These are phyloP conservation scores for Istiophorus platypterus DNA, from an alignment of 2,113 vertebrate genomes.

Conservation along the genomic window DNA sequence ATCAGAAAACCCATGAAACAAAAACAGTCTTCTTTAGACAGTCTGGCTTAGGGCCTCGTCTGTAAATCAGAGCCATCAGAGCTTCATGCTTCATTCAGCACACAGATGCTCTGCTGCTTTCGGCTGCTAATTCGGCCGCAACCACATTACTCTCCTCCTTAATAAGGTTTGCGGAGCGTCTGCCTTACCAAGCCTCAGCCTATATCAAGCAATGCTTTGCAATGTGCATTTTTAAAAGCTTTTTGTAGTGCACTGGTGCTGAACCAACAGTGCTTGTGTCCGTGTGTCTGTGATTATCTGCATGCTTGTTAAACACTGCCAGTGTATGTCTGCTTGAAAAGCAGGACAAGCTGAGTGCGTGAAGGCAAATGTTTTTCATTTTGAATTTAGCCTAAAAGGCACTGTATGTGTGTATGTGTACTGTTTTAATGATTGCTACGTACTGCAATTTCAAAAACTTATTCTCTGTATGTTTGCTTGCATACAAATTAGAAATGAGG, in stretches of 20 bases:
- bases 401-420: neutral
- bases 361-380: neutral
- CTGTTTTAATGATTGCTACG: neutral
- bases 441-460: neutral
- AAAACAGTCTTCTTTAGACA: slow-evolving; percentile 3
- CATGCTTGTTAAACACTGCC: neutral
- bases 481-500: neutral
- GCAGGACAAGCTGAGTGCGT: neutral
- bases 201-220: neutral
- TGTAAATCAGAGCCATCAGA: slow-evolving; percentile 51
- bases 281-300: neutral
- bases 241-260: neutral
- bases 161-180: slow-evolving; percentile 65
- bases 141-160: slow-evolving; percentile 68
- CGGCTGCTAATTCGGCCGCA: slow-evolving; percentile 69
- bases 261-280: neutral
- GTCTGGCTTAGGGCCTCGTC: slow-evolving; percentile 5
- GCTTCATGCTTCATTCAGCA: slow-evolving; percentile 50
- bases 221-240: slow-evolving; percentile 4
- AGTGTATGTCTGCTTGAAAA: neutral
- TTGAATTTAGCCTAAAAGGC: neutral
- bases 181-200: slow-evolving; percentile 43
- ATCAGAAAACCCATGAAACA: slow-evolving; percentile 24
- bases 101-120: slow-evolving; percentile 52
- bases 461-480: neutral